A percentile compares a stretch with the other conserved stretches of the same genome.
These are phyloP conservation scores for Dendropsophus ebraccatus DNA, from an alignment of 2,113 vertebrate genomes.

Conservation along the genomic window DNA sequence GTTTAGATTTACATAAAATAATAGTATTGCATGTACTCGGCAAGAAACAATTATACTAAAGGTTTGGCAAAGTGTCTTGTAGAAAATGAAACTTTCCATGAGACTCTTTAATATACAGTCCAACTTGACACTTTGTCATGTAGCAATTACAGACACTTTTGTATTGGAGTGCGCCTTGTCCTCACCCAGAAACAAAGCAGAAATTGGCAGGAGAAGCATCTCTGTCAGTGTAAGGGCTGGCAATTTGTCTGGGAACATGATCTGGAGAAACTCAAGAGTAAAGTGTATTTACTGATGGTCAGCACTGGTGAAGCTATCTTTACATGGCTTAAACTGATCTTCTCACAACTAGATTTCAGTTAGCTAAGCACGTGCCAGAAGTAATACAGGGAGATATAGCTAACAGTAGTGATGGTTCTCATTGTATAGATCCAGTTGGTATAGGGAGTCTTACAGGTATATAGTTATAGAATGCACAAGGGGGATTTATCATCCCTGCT, in stretches of 20 bases:
- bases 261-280: constrained; percentile 56
- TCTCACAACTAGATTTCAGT: constrained; percentile 23
- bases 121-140: constrained; percentile 56
- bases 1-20: neutral
- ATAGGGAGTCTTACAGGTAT: too few relatives aligned
- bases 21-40: neutral
- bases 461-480: too few relatives aligned
- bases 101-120: constrained; percentile 25
- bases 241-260: constrained; percentile 58
- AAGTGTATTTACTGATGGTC: constrained; percentile 51
- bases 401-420: too few relatives aligned
- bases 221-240: constrained; percentile 45
- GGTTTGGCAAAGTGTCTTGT: constrained; percentile 11
- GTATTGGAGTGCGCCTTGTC: constrained; percentile 56
- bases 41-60: neutral
- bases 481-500: too few relatives aligned
- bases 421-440: too few relatives aligned
- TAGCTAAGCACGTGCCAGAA: neutral
- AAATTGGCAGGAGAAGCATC: constrained; percentile 51
- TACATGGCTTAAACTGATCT: constrained; percentile 12
- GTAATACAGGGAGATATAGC: neutral
- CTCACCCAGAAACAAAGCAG: constrained; percentile 55
- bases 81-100: constrained; percentile 41
- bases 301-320: constrained; percentile 27
- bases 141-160: constrained; percentile 56